phyloP scores from a whole-genome alignment of 2,888 invertebrate species.

The Lydus trimaculatus region DNA sequence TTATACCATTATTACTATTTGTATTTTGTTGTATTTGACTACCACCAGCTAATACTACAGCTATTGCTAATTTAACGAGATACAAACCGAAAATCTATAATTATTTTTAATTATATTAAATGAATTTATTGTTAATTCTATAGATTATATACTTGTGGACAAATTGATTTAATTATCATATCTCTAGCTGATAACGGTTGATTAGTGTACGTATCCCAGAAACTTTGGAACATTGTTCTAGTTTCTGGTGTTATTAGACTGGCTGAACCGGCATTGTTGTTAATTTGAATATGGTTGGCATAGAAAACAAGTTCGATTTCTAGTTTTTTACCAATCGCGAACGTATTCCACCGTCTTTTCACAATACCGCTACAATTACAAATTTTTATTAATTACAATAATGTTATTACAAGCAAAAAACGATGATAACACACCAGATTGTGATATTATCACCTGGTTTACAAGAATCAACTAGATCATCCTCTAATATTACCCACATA shows the following conservation, averaged over 20 bases:
- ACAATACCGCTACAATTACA: constrained; percentile 73
- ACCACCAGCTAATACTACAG: constrained; percentile 71
- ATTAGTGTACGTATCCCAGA: constrained; percentile 72
- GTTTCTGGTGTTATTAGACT: constrained; percentile 70
- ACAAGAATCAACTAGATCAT: constrained; percentile 86
- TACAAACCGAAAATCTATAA: constrained; percentile 84
- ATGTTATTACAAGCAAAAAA: background rate
- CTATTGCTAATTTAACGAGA: constrained; percentile 84
- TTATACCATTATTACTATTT: constrained; percentile 43
- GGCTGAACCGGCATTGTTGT: constrained; percentile 61
- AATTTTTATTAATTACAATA: background rate
- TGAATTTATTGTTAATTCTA: constrained; percentile 3
- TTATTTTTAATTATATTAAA: background rate
- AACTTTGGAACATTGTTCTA: constrained; percentile 72
- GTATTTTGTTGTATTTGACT: constrained; percentile 59
- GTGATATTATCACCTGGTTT: constrained; percentile 90
- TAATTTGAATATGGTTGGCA: constrained; percentile 76
- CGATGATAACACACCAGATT: constrained; percentile 79
- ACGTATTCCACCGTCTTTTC: constrained; percentile 75
- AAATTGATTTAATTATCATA: constrained; percentile 79
- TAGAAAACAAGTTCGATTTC: constrained; percentile 76
- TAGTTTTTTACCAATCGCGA: constrained; percentile 66
- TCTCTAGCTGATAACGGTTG: constrained; percentile 78
- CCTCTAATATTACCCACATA: constrained; percentile 79
- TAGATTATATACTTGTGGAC: constrained; percentile 76